phyloP scores from a whole-genome alignment of 2,888 invertebrate genomes.

The Oxytorus armatus region DNA sequence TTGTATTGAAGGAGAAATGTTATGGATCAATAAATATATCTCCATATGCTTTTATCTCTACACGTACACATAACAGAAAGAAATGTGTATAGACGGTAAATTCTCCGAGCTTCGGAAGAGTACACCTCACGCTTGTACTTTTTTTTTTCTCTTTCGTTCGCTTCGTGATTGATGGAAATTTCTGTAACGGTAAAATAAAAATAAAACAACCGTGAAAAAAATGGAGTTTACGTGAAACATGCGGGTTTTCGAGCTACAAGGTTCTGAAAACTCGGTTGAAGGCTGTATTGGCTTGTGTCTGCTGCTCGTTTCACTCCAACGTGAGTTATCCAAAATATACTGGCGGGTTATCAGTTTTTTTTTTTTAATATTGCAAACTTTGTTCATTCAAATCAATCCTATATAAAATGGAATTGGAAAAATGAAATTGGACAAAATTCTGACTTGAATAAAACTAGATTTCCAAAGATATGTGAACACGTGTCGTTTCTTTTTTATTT shows the following conservation, averaged over 20 bases:
- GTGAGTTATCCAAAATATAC: not conserved
- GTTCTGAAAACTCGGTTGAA: slow-evolving; percentile 14
- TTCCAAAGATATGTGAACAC: no score
- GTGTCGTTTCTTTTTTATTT: no score
- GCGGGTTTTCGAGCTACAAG: not conserved
- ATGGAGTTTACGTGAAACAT: no score
- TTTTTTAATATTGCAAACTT: no score
- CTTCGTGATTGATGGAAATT: slow-evolving; percentile 43
- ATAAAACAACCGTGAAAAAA: not conserved
- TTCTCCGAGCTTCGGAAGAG: not conserved
- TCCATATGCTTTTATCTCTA: no score
- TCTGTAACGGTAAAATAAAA: slow-evolving; percentile 7
- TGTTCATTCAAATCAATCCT: no score
- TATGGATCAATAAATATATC: no score
- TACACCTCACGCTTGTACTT: not conserved
- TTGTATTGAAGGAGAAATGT: not conserved
- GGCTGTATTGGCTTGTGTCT: no score
- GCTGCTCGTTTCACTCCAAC: not conserved
- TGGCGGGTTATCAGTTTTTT: no score
- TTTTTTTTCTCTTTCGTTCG: slow-evolving; percentile 1
- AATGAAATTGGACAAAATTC: no score
- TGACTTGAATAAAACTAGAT: no score
- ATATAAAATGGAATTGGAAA: no score
- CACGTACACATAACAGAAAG: not conserved
- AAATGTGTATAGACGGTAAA: not conserved